Conservation (phyloP, 2,797 vertebrate species). For the Meriones psammophilus region DNA sequence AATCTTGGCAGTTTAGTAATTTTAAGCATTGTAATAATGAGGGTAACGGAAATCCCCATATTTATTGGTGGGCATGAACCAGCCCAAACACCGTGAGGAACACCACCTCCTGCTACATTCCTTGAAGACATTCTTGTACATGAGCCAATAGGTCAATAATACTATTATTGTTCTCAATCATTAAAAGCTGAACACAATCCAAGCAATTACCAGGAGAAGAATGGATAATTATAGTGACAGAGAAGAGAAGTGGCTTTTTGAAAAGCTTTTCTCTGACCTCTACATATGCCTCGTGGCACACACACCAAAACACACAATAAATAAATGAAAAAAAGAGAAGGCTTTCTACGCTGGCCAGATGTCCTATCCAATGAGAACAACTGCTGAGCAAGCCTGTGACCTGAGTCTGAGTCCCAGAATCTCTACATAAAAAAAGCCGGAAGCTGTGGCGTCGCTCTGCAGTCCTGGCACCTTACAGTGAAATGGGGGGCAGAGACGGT, state of each 20-base stretch:
- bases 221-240: neutral
- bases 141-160: neutral
- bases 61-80: neutral
- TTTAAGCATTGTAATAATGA: neutral
- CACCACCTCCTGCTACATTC: neutral
- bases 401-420: neutral
- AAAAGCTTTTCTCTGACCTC: neutral
- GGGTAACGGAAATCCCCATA: neutral
- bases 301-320: neutral
- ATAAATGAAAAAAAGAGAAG: neutral
- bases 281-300: neutral
- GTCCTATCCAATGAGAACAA: neutral
- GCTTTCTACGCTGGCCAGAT: neutral
- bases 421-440: neutral
- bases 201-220: neutral
- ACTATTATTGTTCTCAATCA: neutral
- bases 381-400: neutral
- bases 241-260: neutral
- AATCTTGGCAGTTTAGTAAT: neutral
- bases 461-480: neutral
- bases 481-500: neutral
- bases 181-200: neutral
- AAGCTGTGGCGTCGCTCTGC: neutral
- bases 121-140: neutral
- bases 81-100: neutral